phyloP scores from a whole-genome alignment of 2,113 vertebrate species.

The Noturus placidus region DNA sequence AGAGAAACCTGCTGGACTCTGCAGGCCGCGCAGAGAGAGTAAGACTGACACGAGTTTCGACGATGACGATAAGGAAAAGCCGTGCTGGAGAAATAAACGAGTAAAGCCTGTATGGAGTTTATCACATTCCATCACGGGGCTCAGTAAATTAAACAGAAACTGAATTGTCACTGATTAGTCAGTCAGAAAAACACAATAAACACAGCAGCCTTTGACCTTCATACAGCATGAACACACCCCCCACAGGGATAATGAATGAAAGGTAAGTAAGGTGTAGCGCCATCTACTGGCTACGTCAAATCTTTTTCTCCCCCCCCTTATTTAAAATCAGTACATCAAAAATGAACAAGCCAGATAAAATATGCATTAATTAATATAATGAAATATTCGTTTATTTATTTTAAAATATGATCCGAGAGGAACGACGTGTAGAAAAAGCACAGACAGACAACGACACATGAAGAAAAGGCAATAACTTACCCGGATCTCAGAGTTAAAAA shows the following conservation, averaged over 20 bases:
- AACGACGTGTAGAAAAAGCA: background rate
- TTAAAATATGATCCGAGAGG: background rate
- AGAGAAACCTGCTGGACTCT: background rate
- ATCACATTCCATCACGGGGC: background rate
- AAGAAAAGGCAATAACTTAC: conserved; percentile 37
- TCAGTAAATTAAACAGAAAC: background rate
- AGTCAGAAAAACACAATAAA: background rate
- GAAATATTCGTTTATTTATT: conserved; percentile 21
- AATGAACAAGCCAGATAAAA: background rate
- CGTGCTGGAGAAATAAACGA: background rate
- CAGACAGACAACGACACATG: background rate
- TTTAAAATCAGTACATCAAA: no score
- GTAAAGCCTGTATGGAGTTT: background rate
- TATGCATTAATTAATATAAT: background rate
- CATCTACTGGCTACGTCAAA: background rate
- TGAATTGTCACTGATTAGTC: background rate
- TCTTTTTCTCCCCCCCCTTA: background rate
- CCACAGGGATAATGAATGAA: background rate
- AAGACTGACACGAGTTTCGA: background rate
- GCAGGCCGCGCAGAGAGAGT: background rate
- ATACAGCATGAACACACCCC: background rate
- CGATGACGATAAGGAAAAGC: background rate
- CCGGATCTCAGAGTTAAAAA: conserved; percentile 17
- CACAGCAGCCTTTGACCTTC: background rate
- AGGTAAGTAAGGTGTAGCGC: background rate